Evolutionary conservation across 2,797 vertebrate species (phyloP).

Genomic region (Loriculus beryllinus): DNA sequence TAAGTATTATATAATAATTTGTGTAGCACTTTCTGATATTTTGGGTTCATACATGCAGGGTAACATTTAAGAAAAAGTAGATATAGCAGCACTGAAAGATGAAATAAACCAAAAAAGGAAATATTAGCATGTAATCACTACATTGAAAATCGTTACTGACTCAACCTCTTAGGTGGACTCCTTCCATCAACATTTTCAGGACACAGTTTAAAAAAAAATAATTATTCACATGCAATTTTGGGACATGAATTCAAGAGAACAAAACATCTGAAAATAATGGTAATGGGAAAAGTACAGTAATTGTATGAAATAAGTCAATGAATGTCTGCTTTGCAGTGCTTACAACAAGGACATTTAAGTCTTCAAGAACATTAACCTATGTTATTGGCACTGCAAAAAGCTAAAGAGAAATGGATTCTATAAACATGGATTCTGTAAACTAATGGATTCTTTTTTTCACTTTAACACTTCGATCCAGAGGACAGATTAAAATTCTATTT

Average conservation of each 20-base stretch:
- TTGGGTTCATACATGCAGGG: not conserved
- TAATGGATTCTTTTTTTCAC: not conserved
- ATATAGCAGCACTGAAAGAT: not conserved
- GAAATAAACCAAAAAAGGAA: not conserved
- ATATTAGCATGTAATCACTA: not conserved
- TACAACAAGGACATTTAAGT: not conserved
- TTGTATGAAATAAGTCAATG: not conserved
- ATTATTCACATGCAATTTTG: not conserved
- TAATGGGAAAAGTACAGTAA: not conserved
- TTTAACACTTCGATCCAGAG: not conserved
- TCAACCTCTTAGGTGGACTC: not conserved
- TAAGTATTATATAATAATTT: not conserved
- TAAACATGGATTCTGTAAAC: not conserved
- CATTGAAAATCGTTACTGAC: not conserved
- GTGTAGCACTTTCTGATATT: not conserved
- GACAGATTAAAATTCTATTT: not conserved
- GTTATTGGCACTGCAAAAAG: not conserved
- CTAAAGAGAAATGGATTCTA: not conserved
- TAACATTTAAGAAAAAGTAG: slow-evolving; percentile 9
- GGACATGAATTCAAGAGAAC: not conserved
- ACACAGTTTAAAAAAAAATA: not conserved
- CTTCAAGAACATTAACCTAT: not conserved
- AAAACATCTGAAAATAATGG: not conserved
- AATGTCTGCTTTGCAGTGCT: not conserved
- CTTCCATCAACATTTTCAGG: not conserved